Conservation (phyloP, 2,797 vertebrate species). For the Gymnothorax javanicus region DNA sequence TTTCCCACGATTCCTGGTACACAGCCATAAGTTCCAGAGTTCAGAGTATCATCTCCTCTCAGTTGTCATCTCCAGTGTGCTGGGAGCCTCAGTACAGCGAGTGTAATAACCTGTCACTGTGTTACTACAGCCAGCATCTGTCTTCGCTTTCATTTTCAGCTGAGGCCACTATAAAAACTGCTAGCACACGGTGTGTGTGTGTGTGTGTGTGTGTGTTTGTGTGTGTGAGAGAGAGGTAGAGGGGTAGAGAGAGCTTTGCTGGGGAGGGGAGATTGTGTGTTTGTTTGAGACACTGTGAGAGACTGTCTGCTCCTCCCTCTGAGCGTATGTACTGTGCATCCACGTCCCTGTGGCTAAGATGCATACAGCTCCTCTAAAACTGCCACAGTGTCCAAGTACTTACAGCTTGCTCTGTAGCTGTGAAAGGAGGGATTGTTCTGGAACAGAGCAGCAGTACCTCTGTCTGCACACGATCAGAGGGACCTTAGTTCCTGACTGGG, state of each 20-base stretch:
- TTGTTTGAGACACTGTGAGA: constrained; percentile 12
- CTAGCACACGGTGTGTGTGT: too few species aligned
- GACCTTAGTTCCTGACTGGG: too few species aligned
- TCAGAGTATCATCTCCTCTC: not conserved
- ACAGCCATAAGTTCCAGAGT: not conserved
- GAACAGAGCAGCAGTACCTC: too few species aligned
- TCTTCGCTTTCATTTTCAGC: constrained; percentile 20
- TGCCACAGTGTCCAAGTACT: too few species aligned
- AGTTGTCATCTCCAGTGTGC: not conserved
- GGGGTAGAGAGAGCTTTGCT: too few species aligned
- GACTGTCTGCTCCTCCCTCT: not conserved
- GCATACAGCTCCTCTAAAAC: too few species aligned
- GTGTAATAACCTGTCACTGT: constrained; percentile 26
- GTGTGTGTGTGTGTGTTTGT: constrained; percentile 26
- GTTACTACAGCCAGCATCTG: constrained; percentile 25
- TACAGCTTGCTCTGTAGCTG: too few species aligned
- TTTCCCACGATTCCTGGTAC: not conserved
- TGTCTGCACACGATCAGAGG: too few species aligned
- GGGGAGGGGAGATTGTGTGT: not conserved
- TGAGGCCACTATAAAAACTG: not conserved
- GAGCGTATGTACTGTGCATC: too few species aligned
- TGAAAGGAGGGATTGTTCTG: too few species aligned
- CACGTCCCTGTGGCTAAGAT: too few species aligned
- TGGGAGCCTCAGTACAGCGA: constrained; percentile 11
- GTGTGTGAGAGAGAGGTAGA: not conserved